Evolutionary conservation across 64 coral and sea anemone species (phyloP).

Genomic region (Anthopleura sola): DNA sequence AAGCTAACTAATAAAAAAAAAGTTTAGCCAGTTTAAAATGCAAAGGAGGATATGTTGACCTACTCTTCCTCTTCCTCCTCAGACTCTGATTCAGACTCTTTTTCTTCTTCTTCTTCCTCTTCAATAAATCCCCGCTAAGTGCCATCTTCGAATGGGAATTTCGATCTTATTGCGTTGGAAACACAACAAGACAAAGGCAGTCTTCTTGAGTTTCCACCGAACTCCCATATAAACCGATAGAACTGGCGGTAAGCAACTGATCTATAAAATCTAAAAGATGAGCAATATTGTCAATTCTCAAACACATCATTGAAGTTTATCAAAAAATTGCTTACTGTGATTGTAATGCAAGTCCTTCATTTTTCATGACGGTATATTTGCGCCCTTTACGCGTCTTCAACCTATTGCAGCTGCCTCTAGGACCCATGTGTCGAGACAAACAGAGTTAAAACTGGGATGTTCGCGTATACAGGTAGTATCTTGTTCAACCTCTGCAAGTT

Average conservation of each 20-base stretch:
- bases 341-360: not conserved
- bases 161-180: not conserved
- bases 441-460: conserved; percentile 1
- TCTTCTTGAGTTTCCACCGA: not conserved
- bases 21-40: not conserved
- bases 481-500: not conserved
- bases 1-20: not conserved
- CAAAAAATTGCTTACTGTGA: not conserved
- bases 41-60: not conserved
- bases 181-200: conserved; percentile 18
- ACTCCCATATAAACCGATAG: not conserved
- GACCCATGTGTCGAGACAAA: conserved; percentile 18
- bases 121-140: conserved; percentile 15
- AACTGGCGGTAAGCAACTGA: conserved; percentile 24
- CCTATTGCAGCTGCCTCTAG: conserved; percentile 4
- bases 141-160: not conserved
- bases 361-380: not conserved
- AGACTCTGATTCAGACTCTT: not conserved
- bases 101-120: not conserved
- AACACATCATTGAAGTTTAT: too few relatives aligned
- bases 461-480: not conserved
- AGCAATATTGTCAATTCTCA: not conserved
- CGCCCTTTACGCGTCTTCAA: conserved; percentile 3
- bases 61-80: not conserved
- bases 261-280: conserved; percentile 10